Percentiles rank a stretch among this genome's conserved stretches.
Conservation (phyloP, 2,113 vertebrate species). For the Pseudopodoces humilis region DNA sequence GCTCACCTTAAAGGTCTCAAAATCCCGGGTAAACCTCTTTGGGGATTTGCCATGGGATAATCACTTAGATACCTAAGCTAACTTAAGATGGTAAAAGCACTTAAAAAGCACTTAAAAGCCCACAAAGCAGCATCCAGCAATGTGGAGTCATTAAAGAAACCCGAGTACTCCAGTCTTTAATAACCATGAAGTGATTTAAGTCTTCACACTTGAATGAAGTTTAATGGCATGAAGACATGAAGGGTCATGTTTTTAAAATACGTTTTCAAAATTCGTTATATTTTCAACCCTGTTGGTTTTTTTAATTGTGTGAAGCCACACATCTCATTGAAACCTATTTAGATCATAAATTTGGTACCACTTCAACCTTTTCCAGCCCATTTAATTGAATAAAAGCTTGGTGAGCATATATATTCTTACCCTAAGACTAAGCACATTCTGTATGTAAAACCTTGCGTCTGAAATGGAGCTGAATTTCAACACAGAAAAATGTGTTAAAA, state of each 20-base stretch:
- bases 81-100: constrained; percentile 20
- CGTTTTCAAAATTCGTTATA: neutral
- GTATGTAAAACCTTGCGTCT: neutral
- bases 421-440: neutral
- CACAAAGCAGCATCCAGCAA: neutral
- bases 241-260: neutral
- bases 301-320: neutral
- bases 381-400: neutral
- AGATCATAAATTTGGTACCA: neutral
- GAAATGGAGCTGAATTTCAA: neutral
- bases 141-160: neutral
- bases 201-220: neutral
- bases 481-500: neutral
- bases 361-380: neutral
- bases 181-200: neutral
- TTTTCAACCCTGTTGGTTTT: neutral
- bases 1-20: neutral
- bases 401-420: neutral
- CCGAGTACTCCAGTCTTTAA: neutral
- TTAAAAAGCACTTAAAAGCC: constrained; percentile 8
- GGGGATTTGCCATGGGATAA: neutral
- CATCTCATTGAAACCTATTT: neutral
- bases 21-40: constrained; percentile 16
- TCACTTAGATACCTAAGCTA: neutral
- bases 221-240: neutral